phyloP scores from a whole-genome alignment of 2,113 vertebrate species.

The Cairina moschata region DNA sequence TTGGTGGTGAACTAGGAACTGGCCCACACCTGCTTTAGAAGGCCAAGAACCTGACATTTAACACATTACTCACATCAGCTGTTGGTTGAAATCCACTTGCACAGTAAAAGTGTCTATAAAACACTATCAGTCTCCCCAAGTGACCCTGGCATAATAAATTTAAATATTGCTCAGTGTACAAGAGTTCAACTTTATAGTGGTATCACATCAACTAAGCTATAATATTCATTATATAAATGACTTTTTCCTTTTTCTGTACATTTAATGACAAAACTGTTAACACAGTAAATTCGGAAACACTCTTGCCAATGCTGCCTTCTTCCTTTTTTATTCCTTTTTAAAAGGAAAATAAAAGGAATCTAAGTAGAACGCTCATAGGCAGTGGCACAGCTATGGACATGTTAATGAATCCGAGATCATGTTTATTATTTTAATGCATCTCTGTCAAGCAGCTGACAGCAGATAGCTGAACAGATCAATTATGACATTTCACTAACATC shows the following conservation, averaged over 20 bases:
- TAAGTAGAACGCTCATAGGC: not conserved
- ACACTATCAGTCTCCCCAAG: not conserved
- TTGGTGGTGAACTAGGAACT: not conserved
- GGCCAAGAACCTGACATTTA: not conserved
- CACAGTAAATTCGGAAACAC: not conserved
- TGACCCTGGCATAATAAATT: not conserved
- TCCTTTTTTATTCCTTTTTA: not conserved
- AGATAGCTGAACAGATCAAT: slow-evolving; percentile 28
- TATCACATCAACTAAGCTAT: not conserved
- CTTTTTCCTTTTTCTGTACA: not conserved
- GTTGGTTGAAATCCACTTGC: not conserved
- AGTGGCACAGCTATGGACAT: not conserved
- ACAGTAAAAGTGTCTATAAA: not conserved
- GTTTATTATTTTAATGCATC: not conserved
- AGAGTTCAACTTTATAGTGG: not conserved
- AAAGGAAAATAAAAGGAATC: not conserved
- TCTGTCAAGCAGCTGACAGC: slow-evolving; percentile 52
- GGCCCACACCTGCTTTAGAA: not conserved
- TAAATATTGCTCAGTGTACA: not conserved
- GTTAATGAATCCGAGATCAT: not conserved
- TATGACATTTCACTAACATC: slow-evolving; percentile 54
- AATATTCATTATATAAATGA: not conserved
- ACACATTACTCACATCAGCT: not conserved
- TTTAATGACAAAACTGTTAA: not conserved
- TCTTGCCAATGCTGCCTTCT: not conserved